Base-by-base conservation (phyloP, 2,888 invertebrate species). In the Tupiocoris notatus region DNA sequence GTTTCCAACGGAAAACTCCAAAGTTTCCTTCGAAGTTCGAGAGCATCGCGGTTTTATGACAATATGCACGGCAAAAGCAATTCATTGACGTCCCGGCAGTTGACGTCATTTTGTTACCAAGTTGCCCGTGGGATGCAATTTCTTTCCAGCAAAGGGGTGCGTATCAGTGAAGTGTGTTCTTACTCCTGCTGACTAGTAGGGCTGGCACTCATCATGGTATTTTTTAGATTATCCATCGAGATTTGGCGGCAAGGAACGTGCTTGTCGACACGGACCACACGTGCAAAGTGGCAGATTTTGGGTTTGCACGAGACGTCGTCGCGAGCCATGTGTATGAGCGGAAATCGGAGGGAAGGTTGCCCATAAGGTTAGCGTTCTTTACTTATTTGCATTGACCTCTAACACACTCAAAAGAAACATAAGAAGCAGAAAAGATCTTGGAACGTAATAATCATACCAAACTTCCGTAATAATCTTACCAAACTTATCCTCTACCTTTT, bases 211-310 rank as follows among this genome's bases (percentile, higher is more conserved):
- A 39, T 39, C 12, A 39, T 59, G 3, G 18, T 3, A 12, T 24
- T 1, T 62, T 25, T 1, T 67, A 78, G 78, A 79, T 79, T n/a
- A 79, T 79, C 22, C 79, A 79, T 70, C 58, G 79, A 39, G 79
- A 79, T 74, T 39, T 79, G 20, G 79, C 79, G 0, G 79, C 79
- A n/a, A 70, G 79, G 22, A 79, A 79, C 66, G 67, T 79, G 23
- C 78, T 79, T 22, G 79, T 79, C 61, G 75, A 77, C 24, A 93
- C 95, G 68, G 93, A 94, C 81, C 90, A 94, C 79, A 91, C 91
- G 1, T 95, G 95, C 84, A 95, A 95, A 86, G 94, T 96, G 0
- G 95, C 96, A 0, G 96, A 96, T 84, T 96, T 96, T 83, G 96
- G 96, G 0, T 94, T 96, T 81, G 95, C 96, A 0, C 87, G 96